phyloP scores from a whole-genome alignment of 2,113 vertebrate species.

The Bettongia penicillata region DNA sequence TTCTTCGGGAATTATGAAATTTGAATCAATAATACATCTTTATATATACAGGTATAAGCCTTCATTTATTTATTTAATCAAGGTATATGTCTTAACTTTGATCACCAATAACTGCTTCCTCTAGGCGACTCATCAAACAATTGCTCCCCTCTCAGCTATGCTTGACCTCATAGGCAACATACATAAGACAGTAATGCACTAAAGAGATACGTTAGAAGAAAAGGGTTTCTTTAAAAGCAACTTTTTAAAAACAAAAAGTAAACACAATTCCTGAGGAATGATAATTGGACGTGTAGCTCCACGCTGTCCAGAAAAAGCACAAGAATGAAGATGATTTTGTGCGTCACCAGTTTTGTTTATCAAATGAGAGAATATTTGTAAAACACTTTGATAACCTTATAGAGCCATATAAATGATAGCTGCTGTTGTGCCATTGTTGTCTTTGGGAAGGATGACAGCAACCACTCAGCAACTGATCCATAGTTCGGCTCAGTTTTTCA shows the following conservation, averaged over 20 bases:
- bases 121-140: background rate
- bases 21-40: background rate
- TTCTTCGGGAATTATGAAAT: background rate
- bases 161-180: background rate
- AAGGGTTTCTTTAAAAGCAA: background rate
- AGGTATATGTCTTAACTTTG: background rate
- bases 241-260: background rate
- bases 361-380: background rate
- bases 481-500: background rate
- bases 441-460: background rate
- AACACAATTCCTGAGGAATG: background rate
- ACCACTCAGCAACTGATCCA: background rate
- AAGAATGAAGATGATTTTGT: background rate
- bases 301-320: background rate
- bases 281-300: background rate
- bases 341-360: background rate
- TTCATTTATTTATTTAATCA: background rate
- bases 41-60: background rate
- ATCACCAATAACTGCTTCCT: background rate
- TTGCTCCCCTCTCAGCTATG: background rate
- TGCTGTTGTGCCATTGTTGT: background rate
- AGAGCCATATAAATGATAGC: background rate
- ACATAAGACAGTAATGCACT: background rate
- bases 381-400: background rate
- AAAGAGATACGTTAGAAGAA: background rate